phyloP scores from a whole-genome alignment of 2,113 vertebrate species.

The Psittacara wagleri region DNA sequence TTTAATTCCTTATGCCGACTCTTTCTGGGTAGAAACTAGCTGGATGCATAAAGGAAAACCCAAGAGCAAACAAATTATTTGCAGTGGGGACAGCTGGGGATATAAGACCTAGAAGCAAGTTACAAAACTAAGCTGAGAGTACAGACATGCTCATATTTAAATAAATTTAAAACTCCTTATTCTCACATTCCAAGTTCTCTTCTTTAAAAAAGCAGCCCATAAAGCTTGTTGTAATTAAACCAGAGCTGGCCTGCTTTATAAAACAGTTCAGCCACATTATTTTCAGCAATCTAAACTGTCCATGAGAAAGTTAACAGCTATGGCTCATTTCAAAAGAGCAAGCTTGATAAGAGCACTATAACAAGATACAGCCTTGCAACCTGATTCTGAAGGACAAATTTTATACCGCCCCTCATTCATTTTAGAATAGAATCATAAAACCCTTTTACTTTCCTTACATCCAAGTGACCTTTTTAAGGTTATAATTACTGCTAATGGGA shows the following conservation, averaged over 20 bases:
- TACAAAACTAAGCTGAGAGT: neutral
- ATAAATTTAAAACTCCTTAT: neutral
- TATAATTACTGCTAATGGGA: neutral
- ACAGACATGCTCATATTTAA: neutral
- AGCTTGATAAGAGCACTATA: neutral
- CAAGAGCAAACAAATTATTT: neutral
- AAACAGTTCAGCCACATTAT: neutral
- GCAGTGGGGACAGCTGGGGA: neutral
- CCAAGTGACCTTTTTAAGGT: neutral
- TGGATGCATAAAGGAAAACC: neutral
- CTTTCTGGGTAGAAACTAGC: neutral
- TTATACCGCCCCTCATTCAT: neutral
- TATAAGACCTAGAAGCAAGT: neutral
- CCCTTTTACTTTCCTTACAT: neutral
- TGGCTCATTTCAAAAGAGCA: neutral
- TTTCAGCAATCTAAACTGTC: neutral
- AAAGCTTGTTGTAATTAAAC: constrained; percentile 17
- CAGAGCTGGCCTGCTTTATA: neutral
- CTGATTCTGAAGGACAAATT: neutral
- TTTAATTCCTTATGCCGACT: neutral
- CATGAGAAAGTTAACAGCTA: neutral
- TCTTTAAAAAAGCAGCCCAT: neutral
- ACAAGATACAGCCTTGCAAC: neutral
- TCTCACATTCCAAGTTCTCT: neutral
- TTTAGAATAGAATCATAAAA: neutral